Conservation (phyloP, 2,797 vertebrate genomes). For the Squalus acanthias region DNA sequence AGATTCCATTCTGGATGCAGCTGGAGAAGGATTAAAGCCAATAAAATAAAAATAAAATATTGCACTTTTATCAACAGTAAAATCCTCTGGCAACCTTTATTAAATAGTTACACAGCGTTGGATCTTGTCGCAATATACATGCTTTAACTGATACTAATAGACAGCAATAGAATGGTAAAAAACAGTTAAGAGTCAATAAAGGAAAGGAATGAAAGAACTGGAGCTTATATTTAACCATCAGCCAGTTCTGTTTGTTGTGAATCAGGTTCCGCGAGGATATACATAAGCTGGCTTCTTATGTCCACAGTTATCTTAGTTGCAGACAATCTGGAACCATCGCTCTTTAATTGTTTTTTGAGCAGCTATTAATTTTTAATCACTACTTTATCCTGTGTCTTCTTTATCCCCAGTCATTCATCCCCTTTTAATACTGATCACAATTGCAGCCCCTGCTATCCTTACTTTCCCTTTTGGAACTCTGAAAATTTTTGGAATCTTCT, state of each 20-base stretch:
- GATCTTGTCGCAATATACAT: neutral
- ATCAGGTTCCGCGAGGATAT: neutral
- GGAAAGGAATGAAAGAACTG: neutral
- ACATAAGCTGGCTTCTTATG: neutral
- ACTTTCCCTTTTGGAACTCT: neutral
- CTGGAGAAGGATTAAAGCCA: neutral
- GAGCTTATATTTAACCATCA: neutral
- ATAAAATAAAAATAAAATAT: neutral
- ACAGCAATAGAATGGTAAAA: neutral
- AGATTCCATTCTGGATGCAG: neutral
- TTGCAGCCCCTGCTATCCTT: neutral
- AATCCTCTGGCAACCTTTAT: neutral
- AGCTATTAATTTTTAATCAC: conserved; percentile 31
- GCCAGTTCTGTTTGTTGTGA: neutral
- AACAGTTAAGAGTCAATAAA: neutral
- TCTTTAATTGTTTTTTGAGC: conserved; percentile 14
- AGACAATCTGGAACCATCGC: conserved; percentile 28
- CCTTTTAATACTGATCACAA: neutral
- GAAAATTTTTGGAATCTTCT: neutral
- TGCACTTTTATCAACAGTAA: neutral
- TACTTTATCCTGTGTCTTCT: neutral
- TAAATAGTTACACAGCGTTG: neutral
- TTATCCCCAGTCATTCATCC: neutral
- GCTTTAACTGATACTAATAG: too few relatives aligned
- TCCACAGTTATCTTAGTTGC: neutral